A percentile compares a stretch with the other conserved stretches of the same genome.
Evolutionary conservation across 1,140 invertebrate species (phyloP).

Genomic region (Popillia japonica): DNA sequence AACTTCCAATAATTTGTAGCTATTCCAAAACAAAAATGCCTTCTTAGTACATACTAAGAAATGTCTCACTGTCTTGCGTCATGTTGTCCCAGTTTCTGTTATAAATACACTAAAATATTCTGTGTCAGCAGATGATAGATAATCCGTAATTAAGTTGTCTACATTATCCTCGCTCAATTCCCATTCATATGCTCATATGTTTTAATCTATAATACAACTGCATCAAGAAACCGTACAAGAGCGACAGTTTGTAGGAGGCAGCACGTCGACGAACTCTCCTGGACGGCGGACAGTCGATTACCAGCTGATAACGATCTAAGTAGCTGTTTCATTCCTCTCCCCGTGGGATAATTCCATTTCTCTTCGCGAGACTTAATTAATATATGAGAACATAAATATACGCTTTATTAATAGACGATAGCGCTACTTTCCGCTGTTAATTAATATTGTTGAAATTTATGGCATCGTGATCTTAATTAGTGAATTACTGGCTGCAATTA

Average conservation of each 20-base stretch:
- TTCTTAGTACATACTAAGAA: too few relatives aligned
- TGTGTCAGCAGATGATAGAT: too few relatives aligned
- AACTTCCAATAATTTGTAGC: too few relatives aligned
- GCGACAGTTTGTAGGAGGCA: not conserved
- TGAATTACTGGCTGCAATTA: constrained; percentile 26
- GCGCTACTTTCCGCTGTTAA: constrained; percentile 25
- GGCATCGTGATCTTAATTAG: constrained; percentile 33
- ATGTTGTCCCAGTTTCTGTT: too few relatives aligned
- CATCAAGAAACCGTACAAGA: too few relatives aligned
- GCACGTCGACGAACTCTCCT: constrained; percentile 9
- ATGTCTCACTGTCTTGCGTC: too few relatives aligned
- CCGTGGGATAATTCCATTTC: constrained; percentile 22
- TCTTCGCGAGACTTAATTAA: constrained; percentile 4
- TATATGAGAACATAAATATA: constrained; percentile 32
- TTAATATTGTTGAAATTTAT: constrained; percentile 35
- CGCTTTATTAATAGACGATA: constrained; percentile 28
- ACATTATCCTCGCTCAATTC: too few relatives aligned
- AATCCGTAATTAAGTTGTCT: too few relatives aligned
- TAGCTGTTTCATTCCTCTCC: not conserved
- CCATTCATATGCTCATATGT: too few relatives aligned
- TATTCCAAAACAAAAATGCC: too few relatives aligned
- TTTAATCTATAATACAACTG: too few relatives aligned
- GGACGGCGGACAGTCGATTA: not conserved
- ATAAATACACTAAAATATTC: too few relatives aligned
- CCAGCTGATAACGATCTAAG: constrained; percentile 19